phyloP scores from a whole-genome alignment of 2,888 invertebrate species.

The Lacanobia wlatinum region DNA sequence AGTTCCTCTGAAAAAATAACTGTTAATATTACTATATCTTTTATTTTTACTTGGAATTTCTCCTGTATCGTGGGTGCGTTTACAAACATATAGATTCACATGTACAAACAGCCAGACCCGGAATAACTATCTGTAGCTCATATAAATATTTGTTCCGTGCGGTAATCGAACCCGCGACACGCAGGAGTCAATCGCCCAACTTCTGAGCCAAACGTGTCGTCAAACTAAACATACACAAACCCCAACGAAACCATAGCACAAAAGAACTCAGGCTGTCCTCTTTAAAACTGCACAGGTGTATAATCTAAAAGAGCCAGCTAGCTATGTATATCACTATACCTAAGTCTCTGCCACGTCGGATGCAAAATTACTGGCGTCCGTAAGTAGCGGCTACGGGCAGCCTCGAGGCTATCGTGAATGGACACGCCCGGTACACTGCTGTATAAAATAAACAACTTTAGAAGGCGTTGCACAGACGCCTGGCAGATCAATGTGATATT shows the following conservation, averaged over 20 bases:
- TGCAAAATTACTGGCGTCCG: conserved; percentile 67
- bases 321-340: conserved; percentile 57
- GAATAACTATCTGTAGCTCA: no score
- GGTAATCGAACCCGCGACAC: no score
- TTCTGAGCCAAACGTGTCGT: no score
- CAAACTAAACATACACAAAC: background rate
- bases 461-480: conserved; percentile 54
- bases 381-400: conserved; percentile 77
- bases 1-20: no score
- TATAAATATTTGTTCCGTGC: no score
- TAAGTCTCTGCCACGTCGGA: conserved; percentile 60
- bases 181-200: no score
- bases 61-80: no score
- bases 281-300: conserved; percentile 59
- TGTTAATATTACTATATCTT: no score
- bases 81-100: no score
- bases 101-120: no score
- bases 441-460: conserved; percentile 72
- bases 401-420: conserved; percentile 80
- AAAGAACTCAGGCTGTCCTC: conserved; percentile 30
- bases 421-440: conserved; percentile 76
- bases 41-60: no score
- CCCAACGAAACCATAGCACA: background rate
- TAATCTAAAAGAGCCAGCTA: conserved; percentile 53
- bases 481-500: conserved; percentile 26